phyloP scores from a whole-genome alignment of 2,113 vertebrate genomes.

The Leiothrix lutea region DNA sequence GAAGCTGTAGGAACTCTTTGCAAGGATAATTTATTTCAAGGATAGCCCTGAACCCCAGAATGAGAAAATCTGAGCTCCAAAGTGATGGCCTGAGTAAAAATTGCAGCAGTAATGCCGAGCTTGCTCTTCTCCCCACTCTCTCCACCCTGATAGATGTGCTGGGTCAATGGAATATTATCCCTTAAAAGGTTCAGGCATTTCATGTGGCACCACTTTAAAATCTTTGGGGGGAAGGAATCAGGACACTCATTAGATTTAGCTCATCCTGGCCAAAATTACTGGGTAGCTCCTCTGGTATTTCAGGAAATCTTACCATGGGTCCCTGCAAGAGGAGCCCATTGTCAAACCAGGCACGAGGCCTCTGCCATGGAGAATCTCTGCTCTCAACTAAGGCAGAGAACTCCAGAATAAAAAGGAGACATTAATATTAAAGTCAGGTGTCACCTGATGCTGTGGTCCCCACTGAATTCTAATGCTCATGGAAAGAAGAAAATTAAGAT shows the following conservation, averaged over 20 bases:
- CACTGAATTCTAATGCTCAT: background rate
- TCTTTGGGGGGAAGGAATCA: rapidly evolving
- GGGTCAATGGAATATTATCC: background rate
- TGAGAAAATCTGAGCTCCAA: background rate
- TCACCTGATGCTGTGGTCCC: background rate
- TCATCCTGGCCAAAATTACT: background rate
- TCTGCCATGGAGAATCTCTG: background rate
- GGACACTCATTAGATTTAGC: background rate
- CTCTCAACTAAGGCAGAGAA: background rate
- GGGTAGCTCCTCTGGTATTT: background rate
- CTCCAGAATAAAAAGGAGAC: conserved; percentile 1
- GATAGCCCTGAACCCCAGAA: background rate
- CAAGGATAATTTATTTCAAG: background rate
- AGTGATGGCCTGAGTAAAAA: background rate
- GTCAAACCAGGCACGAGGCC: background rate
- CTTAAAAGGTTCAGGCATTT: background rate
- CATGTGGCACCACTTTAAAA: background rate
- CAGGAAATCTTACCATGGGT: background rate
- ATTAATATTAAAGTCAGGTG: conserved; percentile 21
- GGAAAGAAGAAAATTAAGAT: background rate
- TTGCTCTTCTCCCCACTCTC: background rate
- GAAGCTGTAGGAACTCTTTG: background rate
- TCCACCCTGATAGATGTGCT: background rate
- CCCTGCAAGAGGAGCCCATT: background rate
- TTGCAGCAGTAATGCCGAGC: background rate